Evolutionary conservation across 2,888 invertebrate species (phyloP), one percentile per base, ranked within the genome.

Genomic region (Apoderus coryli): DNA sequence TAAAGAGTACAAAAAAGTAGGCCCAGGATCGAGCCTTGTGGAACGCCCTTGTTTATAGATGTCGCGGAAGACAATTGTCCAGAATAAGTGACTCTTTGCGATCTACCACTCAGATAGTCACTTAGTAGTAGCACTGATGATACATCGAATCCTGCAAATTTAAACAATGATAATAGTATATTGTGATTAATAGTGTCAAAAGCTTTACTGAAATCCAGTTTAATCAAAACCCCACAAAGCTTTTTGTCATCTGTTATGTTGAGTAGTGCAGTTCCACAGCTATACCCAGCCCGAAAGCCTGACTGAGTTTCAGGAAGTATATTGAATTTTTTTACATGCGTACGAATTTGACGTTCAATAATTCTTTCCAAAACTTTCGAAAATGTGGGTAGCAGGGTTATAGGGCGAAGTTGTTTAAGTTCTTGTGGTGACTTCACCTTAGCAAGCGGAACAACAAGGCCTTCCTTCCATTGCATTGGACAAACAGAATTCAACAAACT

Each of bases 301-400:
- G 30, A 30, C 10, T 30, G 24, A 9, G 7, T 12, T n/a, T 16
- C 24, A 13, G 30, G 10, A n/a, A 30, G 16, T 10, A 30, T 30
- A 4, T 24, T 24, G 3, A 23, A 4, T 15, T 3, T 13, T 11
- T 30, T 15, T n/a, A 30, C n/a, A 30, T 30, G 22, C 10, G 12
- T 14, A 6, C 15, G 9, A 14, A 30, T 19, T 24, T 24, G 30
- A 7, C 5, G 7, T 7, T 30, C 11, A 7, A 29, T 12, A 10
- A 30, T 10, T n/a, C 10, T 30, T 24, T 24, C 30, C 15, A 30
- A 14, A 15, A 30, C 16, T 11, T 30, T 30, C 14, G 23, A 30
- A 14, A 30, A 22, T 4, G 22, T 14, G 4, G 3, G 7, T 10
- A 30, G 10, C 9, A 30, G 22, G 14, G 23, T 30, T 4, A 30